A percentile compares a stretch with the other conserved stretches of the same genome.
These are phyloP conservation scores for Drosophila cracens DNA, from an alignment of 2,888 invertebrate species.

Conservation along the genomic window DNA sequence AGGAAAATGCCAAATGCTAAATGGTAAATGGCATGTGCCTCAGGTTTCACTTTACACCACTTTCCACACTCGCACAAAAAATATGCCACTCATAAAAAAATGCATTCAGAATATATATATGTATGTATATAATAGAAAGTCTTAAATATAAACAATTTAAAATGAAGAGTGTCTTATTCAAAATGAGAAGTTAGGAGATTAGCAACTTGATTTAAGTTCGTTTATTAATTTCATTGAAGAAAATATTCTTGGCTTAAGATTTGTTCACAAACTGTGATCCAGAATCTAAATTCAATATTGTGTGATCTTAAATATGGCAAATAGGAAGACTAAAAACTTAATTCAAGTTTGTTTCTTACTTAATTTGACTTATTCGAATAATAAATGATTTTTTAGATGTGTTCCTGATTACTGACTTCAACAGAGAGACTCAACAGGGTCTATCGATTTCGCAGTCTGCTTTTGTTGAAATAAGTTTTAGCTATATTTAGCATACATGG, in stretches of 20 bases:
- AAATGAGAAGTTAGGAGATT: background rate
- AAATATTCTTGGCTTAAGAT: background rate
- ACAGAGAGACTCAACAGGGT: background rate
- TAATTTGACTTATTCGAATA: background rate
- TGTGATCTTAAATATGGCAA: background rate
- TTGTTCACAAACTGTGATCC: background rate
- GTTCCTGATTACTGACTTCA: too few relatives aligned
- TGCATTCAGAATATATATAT: background rate
- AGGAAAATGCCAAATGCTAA: background rate
- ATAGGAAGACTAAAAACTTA: background rate
- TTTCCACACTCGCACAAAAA: constrained; percentile 2
- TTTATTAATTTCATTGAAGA: background rate
- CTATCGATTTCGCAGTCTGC: background rate
- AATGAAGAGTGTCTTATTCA: background rate
- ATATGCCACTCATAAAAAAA: background rate
- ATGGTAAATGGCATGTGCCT: constrained; percentile 66
- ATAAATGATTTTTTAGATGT: background rate
- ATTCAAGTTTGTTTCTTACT: background rate
- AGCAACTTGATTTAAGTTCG: background rate
- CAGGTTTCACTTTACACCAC: constrained; percentile 36
- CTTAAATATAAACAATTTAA: background rate
- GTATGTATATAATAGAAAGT: background rate
- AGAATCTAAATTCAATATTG: background rate
- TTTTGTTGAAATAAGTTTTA: background rate
- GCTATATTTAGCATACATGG: background rate